Base-by-base conservation (phyloP, 2,797 vertebrate species). In the Brachyrhaphis roseni region DNA sequence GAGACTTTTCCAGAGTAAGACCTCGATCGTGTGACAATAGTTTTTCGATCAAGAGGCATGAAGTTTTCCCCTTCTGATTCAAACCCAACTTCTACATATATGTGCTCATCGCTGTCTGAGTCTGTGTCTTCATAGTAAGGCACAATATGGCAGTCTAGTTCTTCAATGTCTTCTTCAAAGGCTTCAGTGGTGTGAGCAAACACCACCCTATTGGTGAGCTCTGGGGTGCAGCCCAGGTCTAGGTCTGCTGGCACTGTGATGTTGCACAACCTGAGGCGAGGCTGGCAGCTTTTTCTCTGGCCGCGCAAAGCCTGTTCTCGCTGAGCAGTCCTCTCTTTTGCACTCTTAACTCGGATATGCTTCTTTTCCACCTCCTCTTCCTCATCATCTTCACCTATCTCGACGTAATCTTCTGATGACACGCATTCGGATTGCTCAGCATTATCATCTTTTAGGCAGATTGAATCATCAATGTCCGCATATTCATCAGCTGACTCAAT, bases 1-100 rank as follows among this genome's bases (percentile, higher is more conserved):
- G 97, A 94, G 87, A 97, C 90, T 93, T 98, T 99, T 2, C 97
- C 97, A n/a, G 98, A 98, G 72, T 98, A 98, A 0, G 98, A 98
- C 77, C 98, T 96, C 75, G 97, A 97, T 90, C 98, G 95, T 1
- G 96, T 95, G 83, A 97, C 96, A 71, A 96, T 92, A 36, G 90
- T 96, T 91, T 97, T 99, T 78, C 92, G 93, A 90, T 99, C 98
- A 5, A 91, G 47, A 39, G 95, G 84, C 53, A 96, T 88, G 90
- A 97, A 96, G 90, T 94, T 96, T 84, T 98, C 97, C 1, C 92
- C 93, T 47, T 98, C 97, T 0, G 84, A 93, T 82, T 93, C 96
- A 76, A 96, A 96, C 18, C 95, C 95, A 0, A 96, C 96, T 86
- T 96, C 95, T 84, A 96, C 96, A 2, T 97, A 97, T 82, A 97